Evolutionary conservation across 2,888 invertebrate genomes (phyloP).

Genomic region (Phortica magna): DNA sequence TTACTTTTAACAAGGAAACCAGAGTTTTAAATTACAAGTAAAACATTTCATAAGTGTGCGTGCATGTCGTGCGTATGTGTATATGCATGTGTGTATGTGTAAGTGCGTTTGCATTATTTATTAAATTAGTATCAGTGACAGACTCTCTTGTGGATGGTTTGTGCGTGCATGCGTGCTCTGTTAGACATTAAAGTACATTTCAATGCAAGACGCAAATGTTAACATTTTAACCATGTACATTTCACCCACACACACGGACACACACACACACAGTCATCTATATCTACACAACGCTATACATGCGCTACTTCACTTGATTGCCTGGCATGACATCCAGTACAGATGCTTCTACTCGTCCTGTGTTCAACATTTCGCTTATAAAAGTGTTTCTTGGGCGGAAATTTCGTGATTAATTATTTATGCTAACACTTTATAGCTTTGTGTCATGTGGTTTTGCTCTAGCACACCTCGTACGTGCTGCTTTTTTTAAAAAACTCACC

Average conservation of each 20-base stretch:
- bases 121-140: slow-evolving; percentile 58
- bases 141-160: not conserved
- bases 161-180: not conserved
- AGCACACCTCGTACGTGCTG: not conserved
- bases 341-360: not conserved
- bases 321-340: not conserved
- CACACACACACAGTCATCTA: too few species aligned
- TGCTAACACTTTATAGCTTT: slow-evolving; percentile 22
- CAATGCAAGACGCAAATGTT: not conserved
- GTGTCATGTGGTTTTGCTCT: not conserved
- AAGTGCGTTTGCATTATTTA: slow-evolving; percentile 52
- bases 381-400: not conserved
- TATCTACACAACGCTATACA: too few species aligned
- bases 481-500: too few species aligned
- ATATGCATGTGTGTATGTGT: slow-evolving; percentile 2
- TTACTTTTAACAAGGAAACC: slow-evolving; percentile 45
- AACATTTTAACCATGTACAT: not conserved
- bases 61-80: not conserved
- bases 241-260: not conserved
- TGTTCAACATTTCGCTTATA: not conserved
- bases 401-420: slow-evolving; percentile 21
- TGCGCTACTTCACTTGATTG: not conserved
- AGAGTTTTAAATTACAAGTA: slow-evolving; percentile 23
- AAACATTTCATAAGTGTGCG: not conserved
- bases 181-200: not conserved